Base-by-base conservation (phyloP, 2,113 vertebrate genomes). In the Tragelaphus buxtoni region DNA sequence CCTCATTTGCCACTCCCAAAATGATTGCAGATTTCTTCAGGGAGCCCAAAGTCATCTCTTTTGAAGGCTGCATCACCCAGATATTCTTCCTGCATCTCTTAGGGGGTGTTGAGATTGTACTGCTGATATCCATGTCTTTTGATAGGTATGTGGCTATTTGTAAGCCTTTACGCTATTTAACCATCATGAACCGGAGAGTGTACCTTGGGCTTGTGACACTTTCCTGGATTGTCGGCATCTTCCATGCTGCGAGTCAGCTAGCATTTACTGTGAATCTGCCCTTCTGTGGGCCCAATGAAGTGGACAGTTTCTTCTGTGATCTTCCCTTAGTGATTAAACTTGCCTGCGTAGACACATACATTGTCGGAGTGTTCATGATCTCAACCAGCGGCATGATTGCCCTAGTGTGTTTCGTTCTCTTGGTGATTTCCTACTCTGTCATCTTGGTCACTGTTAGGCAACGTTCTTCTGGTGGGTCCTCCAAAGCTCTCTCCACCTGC, bases 401-500 rank as follows among this genome's bases (percentile, higher is more conserved):
- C 9, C 61, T 94, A 22, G 56, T 89, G 13, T 92, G 84, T 61
- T 87, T 97, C 49, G 39, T 96, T 42, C 82, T 96, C 16, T 22
- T 97, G 55, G 63, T 92, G 39, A 97, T 92, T 9, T 97, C 95
- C 26, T 95, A 97, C 49, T 60, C 60, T 7, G 5, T 94, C n/a
- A 90, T 95, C 35, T 56, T 96, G 47, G 56, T 91, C 65, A 91
- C 87, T 1, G 69, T 97, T 8, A 0, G 47, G 39, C 51, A 93
- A 6, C n/a, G 2, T 32, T 97, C 97, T 22, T 93, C 95, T 7
- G n/a, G 24, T 4, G 60, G 86, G 3, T 93, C 77, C 16, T 93
- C 87, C 76, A 97, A 96, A 90, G 97, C 93, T 16, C 91, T 97
- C n/a, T 93, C 97, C 26, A 97, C 95, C 7, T 97, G 97, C 80